Percentiles rank a stretch among this genome's conserved stretches.
Conservation (phyloP, 2,888 invertebrate genomes). For the Himalopsyche anomala region DNA sequence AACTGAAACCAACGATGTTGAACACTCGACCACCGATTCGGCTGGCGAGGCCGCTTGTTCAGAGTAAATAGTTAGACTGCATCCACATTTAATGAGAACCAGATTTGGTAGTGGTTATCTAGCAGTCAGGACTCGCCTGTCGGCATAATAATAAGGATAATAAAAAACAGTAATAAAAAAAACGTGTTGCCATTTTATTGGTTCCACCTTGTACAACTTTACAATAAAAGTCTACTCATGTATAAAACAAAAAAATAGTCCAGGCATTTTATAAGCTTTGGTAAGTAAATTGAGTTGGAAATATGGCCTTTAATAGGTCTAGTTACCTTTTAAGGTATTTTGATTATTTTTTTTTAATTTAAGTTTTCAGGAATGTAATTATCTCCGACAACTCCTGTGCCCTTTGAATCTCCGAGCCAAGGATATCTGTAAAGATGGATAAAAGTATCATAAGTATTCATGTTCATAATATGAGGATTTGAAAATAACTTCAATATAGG, state of each 20-base stretch:
- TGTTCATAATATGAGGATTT: no score
- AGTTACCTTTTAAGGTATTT: background rate
- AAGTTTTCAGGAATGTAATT: slow-evolving; percentile 87
- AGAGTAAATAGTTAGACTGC: no score
- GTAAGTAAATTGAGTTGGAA: slow-evolving; percentile 54
- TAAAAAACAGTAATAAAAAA: slow-evolving; percentile 49
- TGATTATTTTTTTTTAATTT: slow-evolving; percentile 66
- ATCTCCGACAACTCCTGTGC: slow-evolving; percentile 88
- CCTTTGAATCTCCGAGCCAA: slow-evolving; percentile 92
- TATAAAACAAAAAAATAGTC: slow-evolving; percentile 51
- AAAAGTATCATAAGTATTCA: background rate
- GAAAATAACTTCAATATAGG: no score
- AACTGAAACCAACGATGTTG: no score
- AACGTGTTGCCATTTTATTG: slow-evolving; percentile 49
- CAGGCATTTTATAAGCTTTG: slow-evolving; percentile 61
- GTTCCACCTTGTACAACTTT: slow-evolving; percentile 60
- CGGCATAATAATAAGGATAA: background rate
- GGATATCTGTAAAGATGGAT: slow-evolving; percentile 79
- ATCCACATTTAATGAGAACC: no score
- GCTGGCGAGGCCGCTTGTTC: no score
- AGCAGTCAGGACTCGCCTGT: background rate
- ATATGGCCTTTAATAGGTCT: slow-evolving; percentile 34
- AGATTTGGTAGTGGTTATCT: no score
- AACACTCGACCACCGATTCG: no score
- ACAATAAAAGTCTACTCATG: slow-evolving; percentile 49